These are phyloP conservation scores for Antennarius striatus DNA, from an alignment of 2,113 vertebrate species.

Conservation along the genomic window DNA sequence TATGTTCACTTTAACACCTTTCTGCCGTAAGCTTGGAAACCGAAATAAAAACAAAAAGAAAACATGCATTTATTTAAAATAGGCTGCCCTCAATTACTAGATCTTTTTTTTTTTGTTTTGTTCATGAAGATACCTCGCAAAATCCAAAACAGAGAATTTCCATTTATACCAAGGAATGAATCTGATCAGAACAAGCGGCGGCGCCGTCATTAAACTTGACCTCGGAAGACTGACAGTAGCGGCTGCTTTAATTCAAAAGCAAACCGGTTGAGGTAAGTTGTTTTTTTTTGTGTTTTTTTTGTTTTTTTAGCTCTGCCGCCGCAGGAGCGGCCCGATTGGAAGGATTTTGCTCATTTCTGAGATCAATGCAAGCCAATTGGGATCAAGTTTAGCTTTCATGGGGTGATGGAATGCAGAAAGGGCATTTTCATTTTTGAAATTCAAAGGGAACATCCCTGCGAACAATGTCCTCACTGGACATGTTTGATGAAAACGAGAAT, in stretches of 20 bases:
- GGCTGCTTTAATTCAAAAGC: constrained; percentile 51
- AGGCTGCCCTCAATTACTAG: not conserved
- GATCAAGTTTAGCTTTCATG: constrained; percentile 35
- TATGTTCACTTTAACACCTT: constrained; percentile 43
- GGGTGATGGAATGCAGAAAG: constrained; percentile 36
- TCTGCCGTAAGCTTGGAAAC: constrained; percentile 28
- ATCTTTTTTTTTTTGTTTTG: not conserved
- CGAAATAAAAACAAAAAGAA: constrained; percentile 25
- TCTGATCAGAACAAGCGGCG: not conserved
- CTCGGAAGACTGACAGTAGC: constrained; percentile 24
- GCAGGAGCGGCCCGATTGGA: constrained; percentile 60
- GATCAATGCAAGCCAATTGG: constrained; percentile 52
- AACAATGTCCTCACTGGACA: not conserved
- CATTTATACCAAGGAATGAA: too few relatives aligned
- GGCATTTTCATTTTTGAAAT: constrained; percentile 31
- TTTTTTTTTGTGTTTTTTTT: too few relatives aligned
- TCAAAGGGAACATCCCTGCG: not conserved
- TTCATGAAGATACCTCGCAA: too few relatives aligned
- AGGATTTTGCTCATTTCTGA: constrained; percentile 55
- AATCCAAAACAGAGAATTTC: too few relatives aligned
- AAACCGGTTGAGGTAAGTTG: constrained; percentile 58
- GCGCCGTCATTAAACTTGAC: constrained; percentile 4
- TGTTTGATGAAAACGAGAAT: too few relatives aligned
- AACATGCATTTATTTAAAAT: constrained; percentile 5
- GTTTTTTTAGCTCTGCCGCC: constrained; percentile 33